phyloP scores from a whole-genome alignment of 2,113 vertebrate species.

The Microtus montanus region DNA sequence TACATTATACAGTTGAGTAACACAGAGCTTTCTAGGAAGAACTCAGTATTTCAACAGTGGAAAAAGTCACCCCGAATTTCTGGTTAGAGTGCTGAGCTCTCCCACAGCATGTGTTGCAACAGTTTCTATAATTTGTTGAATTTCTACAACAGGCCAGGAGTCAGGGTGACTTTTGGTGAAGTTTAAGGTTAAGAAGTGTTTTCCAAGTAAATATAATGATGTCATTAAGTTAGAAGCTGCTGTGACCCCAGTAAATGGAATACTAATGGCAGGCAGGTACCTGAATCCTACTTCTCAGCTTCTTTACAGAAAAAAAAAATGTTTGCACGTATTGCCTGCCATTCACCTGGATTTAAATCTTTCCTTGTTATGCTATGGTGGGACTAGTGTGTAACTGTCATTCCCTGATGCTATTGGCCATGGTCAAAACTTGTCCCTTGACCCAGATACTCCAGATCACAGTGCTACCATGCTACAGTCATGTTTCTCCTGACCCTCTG shows the following conservation, averaged over 20 bases:
- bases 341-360: not conserved
- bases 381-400: not conserved
- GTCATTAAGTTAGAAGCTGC: not conserved
- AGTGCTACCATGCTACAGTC: not conserved
- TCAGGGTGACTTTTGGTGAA: not conserved
- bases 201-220: not conserved
- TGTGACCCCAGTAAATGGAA: fast-evolving
- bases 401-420: not conserved
- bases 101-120: not conserved
- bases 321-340: not conserved
- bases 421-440: not conserved
- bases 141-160: not conserved
- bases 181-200: not conserved
- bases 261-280: not conserved
- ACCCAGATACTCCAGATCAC: not conserved
- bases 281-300: too few relatives aligned
- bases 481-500: not conserved
- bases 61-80: constrained; percentile 6
- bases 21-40: constrained; percentile 42
- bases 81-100: not conserved
- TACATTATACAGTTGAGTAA: not conserved
- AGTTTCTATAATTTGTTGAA: not conserved
- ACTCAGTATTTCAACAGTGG: constrained; percentile 2
- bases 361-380: not conserved
- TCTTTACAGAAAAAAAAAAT: not conserved